A percentile compares a stretch with the other conserved stretches of the same genome.
Conservation (phyloP, 2,113 vertebrate species). For the Albula glossodonta region DNA sequence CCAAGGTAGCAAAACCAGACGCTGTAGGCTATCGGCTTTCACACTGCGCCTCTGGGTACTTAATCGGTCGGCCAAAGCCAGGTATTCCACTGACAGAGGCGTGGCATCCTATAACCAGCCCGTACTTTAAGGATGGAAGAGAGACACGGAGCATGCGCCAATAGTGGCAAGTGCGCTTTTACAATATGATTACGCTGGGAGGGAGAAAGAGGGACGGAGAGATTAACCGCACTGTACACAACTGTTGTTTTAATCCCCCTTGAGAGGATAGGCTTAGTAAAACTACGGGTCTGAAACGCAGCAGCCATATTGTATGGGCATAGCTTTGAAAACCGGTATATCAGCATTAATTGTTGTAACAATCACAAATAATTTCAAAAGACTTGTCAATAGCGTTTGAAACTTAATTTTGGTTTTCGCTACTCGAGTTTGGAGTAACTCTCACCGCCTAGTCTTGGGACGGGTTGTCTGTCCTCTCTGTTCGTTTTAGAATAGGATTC, state of each 20-base stretch:
- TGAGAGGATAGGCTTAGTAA: slow-evolving; percentile 72
- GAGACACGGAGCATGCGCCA: slow-evolving; percentile 17
- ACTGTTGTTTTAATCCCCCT: slow-evolving; percentile 66
- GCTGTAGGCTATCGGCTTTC: background rate
- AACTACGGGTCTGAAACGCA: slow-evolving; percentile 49
- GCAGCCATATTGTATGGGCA: slow-evolving; percentile 46
- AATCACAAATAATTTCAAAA: slow-evolving; percentile 22
- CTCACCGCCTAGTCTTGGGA: background rate
- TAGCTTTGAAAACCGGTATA: slow-evolving; percentile 23
- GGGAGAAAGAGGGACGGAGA: slow-evolving; percentile 37
- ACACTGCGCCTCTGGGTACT: background rate
- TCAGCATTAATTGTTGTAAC: slow-evolving; percentile 16
- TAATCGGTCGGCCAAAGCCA: background rate
- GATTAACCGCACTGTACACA: slow-evolving; percentile 58
- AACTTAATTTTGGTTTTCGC: background rate
- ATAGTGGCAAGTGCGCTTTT: slow-evolving; percentile 11
- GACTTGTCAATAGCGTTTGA: background rate
- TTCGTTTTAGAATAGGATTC: slow-evolving; percentile 1
- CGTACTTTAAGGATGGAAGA: background rate
- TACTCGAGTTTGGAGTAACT: background rate
- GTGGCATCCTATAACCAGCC: background rate
- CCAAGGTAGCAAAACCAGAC: background rate
- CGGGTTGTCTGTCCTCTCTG: background rate
- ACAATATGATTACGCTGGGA: slow-evolving; percentile 21
- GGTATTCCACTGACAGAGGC: background rate